Evolutionary conservation across 2,888 invertebrate species (phyloP).

Genomic region (Melanostoma mellinum): DNA sequence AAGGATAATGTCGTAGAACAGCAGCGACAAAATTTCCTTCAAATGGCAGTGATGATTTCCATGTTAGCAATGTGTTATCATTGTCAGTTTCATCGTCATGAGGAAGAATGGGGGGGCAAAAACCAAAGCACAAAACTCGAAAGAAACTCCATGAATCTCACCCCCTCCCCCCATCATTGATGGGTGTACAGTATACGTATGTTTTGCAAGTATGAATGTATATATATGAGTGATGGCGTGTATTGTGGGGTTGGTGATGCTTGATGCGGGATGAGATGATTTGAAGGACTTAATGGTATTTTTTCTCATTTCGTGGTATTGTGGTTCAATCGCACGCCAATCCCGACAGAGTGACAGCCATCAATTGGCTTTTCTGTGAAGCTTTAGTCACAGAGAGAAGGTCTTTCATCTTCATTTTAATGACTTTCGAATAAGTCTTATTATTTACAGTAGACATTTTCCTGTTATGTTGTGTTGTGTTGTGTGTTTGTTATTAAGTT

Average conservation of each 20-base stretch:
- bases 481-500: conserved; percentile 21
- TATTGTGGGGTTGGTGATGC: conserved; percentile 4
- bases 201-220: too few species aligned
- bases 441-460: conserved; percentile 28
- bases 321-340: conserved; percentile 53
- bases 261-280: conserved; percentile 21
- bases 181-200: not conserved
- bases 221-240: conserved; percentile 17
- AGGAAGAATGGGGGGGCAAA: conserved; percentile 19
- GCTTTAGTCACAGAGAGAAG: conserved; percentile 20
- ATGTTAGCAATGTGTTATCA: conserved; percentile 67
- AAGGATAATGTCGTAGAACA: conserved; percentile 52
- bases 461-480: conserved; percentile 5
- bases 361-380: conserved; percentile 57
- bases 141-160: conserved; percentile 14
- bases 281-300: conserved; percentile 61
- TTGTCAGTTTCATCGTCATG: conserved; percentile 43
- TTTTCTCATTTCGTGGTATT: conserved; percentile 55
- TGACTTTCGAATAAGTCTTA: conserved; percentile 32
- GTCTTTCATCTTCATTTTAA: conserved; percentile 34
- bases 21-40: conserved; percentile 51
- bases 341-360: conserved; percentile 55
- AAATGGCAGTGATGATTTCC: conserved; percentile 65
- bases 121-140: conserved; percentile 16
- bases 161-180: conserved; percentile 11